Conservation (phyloP, 2,797 vertebrate genomes). For the Rhodeus uyekii region DNA sequence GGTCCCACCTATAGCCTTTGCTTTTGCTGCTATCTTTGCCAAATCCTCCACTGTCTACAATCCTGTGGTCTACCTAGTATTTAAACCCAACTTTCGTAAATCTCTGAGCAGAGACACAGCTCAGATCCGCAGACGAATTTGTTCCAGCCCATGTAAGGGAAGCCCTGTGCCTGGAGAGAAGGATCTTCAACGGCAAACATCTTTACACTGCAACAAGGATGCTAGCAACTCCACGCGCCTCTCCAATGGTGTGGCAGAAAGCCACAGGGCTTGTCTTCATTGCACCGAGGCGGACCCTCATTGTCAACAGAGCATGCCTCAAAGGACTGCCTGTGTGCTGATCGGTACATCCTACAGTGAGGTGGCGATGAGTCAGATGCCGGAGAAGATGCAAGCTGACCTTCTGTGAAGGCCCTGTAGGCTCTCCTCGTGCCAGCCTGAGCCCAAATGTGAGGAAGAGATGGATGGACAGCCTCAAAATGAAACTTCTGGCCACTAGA, state of each 20-base stretch:
- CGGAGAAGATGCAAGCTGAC: conserved; percentile 61
- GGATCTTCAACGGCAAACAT: conserved; percentile 55
- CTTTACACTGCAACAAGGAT: conserved; percentile 64
- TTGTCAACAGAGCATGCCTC: conserved; percentile 56
- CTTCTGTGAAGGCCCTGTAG: conserved; percentile 62
- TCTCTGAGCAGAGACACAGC: conserved; percentile 75
- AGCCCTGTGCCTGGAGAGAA: conserved; percentile 55
- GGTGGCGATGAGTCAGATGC: conserved; percentile 67
- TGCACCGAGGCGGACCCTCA: conserved; percentile 53
- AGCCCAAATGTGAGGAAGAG: not conserved
- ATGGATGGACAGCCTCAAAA: not conserved
- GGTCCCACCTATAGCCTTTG: conserved; percentile 78
- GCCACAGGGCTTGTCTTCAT: conserved; percentile 64
- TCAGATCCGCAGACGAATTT: conserved; percentile 69
- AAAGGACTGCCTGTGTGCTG: conserved; percentile 69
- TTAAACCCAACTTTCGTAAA: conserved; percentile 85
- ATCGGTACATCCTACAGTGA: conserved; percentile 67
- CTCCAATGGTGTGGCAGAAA: conserved; percentile 67
- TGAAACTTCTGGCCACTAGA: not conserved
- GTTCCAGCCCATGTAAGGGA: conserved; percentile 62
- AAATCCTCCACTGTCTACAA: conserved; percentile 89
- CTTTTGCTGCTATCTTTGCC: conserved; percentile 79
- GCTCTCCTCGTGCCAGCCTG: not conserved
- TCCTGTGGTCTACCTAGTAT: conserved; percentile 82
- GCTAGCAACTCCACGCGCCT: conserved; percentile 64